Evolutionary conservation across 2,797 vertebrate species (phyloP).

Genomic region (Propithecus deckenii): DNA sequence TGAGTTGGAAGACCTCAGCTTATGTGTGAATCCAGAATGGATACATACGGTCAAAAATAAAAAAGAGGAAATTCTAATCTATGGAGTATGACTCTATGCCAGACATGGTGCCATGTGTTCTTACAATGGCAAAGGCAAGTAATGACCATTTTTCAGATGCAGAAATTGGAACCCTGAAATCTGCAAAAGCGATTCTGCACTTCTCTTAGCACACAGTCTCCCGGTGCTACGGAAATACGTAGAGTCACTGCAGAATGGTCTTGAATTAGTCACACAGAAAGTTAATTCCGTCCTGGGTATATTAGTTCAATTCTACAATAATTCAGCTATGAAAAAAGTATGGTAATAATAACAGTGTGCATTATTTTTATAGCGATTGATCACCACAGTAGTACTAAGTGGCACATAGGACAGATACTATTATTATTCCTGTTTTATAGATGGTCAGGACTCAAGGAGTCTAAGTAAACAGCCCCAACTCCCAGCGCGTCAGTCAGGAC

Average conservation of each 20-base stretch:
- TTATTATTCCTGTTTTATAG: neutral
- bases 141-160: neutral
- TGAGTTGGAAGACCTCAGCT: neutral
- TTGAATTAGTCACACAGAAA: neutral
- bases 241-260: too few species aligned
- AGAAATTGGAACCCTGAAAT: neutral
- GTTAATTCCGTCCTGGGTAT: neutral
- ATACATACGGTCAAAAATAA: neutral
- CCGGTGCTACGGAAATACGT: neutral
- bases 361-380: neutral
- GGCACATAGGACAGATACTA: neutral
- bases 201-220: neutral
- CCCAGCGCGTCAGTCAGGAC: neutral
- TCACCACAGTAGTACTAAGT: neutral
- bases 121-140: neutral
- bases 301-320: neutral
- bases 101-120: fast-evolving
- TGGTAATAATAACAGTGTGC: fast-evolving
- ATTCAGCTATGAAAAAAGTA: neutral
- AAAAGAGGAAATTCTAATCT: neutral
- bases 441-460: neutral
- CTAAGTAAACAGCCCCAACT: neutral
- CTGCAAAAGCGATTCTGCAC: neutral
- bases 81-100: neutral
- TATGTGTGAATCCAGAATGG: neutral